Evolutionary conservation across 2,113 vertebrate genomes (phyloP).

Genomic region (Malurus elegans): DNA sequence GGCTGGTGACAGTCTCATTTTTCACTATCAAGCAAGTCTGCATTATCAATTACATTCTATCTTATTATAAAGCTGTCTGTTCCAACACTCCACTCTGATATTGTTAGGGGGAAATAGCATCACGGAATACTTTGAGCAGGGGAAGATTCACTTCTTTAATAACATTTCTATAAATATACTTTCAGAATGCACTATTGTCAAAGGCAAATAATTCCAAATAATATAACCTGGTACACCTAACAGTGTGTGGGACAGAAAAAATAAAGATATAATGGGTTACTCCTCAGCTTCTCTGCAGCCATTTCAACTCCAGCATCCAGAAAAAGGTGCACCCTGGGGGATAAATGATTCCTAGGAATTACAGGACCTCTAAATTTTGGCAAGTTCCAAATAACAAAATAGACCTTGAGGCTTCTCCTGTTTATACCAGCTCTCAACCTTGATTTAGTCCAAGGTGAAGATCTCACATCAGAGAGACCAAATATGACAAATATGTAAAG

Average conservation of each 20-base stretch:
- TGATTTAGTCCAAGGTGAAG: neutral
- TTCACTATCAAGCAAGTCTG: slow-evolving; percentile 62
- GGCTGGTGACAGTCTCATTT: slow-evolving; percentile 64
- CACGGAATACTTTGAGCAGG: slow-evolving; percentile 25
- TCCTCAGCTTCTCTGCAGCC: neutral
- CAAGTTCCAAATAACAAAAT: neutral
- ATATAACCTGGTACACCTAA: neutral
- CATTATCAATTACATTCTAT: slow-evolving; percentile 61
- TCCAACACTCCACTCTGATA: slow-evolving; percentile 35
- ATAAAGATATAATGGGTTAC: neutral
- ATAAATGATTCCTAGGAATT: neutral
- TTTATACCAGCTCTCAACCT: neutral
- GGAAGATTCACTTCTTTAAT: slow-evolving; percentile 38
- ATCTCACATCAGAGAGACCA: neutral
- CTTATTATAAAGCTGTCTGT: slow-evolving; percentile 58
- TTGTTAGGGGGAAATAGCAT: slow-evolving; percentile 34
- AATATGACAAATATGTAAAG: neutral
- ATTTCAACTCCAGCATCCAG: neutral
- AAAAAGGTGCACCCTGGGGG: neutral
- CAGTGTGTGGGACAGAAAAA: neutral
- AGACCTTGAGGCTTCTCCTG: neutral
- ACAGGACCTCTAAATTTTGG: neutral
- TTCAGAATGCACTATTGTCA: neutral
- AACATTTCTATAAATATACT: slow-evolving; percentile 50
- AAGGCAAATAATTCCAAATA: slow-evolving; percentile 19